These are phyloP conservation scores for Amazona vittata DNA, from an alignment of 2,113 vertebrate species.

Conservation along the genomic window DNA sequence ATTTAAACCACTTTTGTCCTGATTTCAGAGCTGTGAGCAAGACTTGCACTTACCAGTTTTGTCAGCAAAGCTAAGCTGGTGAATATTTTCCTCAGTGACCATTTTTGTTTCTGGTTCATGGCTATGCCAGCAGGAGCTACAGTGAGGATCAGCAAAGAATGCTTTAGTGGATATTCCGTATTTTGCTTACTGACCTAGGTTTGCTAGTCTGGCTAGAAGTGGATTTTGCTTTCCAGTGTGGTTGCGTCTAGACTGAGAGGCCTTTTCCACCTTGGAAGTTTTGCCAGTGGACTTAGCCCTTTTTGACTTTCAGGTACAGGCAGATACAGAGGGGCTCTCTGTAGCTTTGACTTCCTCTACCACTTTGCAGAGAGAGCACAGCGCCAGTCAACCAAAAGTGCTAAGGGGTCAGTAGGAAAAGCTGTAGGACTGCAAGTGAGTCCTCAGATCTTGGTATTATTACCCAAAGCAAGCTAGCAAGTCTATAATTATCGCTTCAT, in stretches of 20 bases:
- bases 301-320: neutral
- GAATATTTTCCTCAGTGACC: neutral
- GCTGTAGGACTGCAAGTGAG: neutral
- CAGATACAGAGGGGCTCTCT: neutral
- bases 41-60: neutral
- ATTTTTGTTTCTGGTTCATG: neutral
- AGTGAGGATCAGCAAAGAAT: neutral
- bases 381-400: neutral
- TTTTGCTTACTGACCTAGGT: neutral
- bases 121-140: neutral
- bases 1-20: neutral
- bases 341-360: neutral
- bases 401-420: neutral
- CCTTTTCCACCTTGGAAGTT: neutral
- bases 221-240: neutral
- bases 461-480: neutral
- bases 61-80: neutral
- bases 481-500: neutral
- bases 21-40: neutral
- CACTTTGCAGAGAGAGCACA: neutral
- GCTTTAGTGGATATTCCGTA: neutral
- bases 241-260: neutral
- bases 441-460: neutral
- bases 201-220: neutral
- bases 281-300: neutral